Conservation (phyloP, 2,888 invertebrate species). For the Harpalus rufipes region DNA sequence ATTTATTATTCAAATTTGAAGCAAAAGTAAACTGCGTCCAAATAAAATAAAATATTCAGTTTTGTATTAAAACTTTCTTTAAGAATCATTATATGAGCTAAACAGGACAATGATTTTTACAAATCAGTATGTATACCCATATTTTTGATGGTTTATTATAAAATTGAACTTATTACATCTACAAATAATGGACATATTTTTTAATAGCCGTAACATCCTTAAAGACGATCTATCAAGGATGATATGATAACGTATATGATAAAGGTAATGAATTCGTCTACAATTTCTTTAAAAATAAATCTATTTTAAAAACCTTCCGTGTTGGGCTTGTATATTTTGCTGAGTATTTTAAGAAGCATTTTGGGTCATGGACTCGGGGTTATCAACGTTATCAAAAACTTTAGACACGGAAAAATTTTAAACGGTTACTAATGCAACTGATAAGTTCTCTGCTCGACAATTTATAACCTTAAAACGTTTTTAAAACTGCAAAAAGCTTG, state of each 20-base stretch:
- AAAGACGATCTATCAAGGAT: not conserved
- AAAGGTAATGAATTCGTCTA: not conserved
- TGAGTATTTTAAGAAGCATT: conserved; percentile 36
- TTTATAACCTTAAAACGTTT: conserved; percentile 18
- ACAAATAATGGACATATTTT: not conserved
- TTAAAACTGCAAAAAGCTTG: conserved; percentile 4
- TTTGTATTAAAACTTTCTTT: too few species aligned
- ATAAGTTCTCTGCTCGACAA: conserved; percentile 8
- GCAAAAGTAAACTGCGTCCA: too few species aligned
- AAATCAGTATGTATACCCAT: too few species aligned
- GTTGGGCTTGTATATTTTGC: not conserved
- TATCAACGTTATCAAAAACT: conserved; percentile 42
- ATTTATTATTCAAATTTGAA: too few species aligned
- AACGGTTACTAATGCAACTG: conserved; percentile 27
- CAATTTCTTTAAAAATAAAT: not conserved
- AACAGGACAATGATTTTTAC: too few species aligned
- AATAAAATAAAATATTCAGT: too few species aligned
- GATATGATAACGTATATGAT: not conserved
- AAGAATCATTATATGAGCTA: too few species aligned
- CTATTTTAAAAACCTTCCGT: not conserved
- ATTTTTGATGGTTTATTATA: too few species aligned
- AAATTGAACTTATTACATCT: too few species aligned
- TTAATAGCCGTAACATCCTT: not conserved
- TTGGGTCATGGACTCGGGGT: conserved; percentile 39
- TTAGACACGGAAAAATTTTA: conserved; percentile 45